Evolutionary conservation across 1,140 invertebrate genomes (phyloP).

Genomic region (Cyclina sinensis): DNA sequence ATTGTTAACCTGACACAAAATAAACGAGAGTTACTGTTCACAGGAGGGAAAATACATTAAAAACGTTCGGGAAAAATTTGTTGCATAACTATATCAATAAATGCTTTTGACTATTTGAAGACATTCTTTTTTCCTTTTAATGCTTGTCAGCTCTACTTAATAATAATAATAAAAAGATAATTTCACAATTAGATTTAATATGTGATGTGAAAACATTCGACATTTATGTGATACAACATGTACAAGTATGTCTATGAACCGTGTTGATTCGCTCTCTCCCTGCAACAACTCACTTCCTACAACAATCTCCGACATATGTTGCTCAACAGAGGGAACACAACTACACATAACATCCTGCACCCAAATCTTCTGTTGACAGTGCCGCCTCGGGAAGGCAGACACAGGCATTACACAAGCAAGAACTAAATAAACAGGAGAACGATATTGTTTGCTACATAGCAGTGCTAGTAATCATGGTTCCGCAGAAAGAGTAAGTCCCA

Average conservation of each 20-base stretch:
- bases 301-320: neutral
- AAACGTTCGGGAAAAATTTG: too few species aligned
- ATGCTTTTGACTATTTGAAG: too few species aligned
- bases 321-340: too few species aligned
- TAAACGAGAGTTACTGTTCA: too few species aligned
- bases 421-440: neutral
- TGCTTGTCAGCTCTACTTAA: too few species aligned
- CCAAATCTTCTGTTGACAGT: conserved; percentile 35
- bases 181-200: too few species aligned
- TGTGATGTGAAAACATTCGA: too few species aligned
- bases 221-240: neutral
- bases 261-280: neutral
- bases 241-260: neutral
- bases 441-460: neutral
- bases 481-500: neutral
- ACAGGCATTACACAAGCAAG: conserved; percentile 18
- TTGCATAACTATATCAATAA: too few species aligned
- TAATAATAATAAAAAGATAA: too few species aligned
- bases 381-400: conserved; percentile 34
- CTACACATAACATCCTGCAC: conserved; percentile 1
- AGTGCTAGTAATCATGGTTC: neutral
- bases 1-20: too few species aligned
- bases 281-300: neutral
- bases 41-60: too few species aligned
- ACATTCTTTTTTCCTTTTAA: too few species aligned